Base-by-base conservation (phyloP, 2,888 invertebrate species). In the Eilema caniola region DNA sequence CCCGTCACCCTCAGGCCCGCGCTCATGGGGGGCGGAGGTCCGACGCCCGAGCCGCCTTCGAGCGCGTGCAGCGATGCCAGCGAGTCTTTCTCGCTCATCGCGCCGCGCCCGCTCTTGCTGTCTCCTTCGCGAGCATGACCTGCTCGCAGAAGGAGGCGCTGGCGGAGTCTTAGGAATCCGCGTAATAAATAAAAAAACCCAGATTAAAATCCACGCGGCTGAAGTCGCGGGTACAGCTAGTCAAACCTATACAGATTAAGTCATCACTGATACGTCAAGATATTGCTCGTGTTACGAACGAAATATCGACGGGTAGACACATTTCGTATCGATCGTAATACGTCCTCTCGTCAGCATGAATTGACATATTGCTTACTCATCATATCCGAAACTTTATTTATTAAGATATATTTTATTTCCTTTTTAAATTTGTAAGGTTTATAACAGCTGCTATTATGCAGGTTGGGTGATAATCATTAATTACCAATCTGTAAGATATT, bases 221-320 rank as follows among this genome's bases (percentile, higher is more conserved):
- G 12, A 37, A 37, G 33, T 37, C 33, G 33, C 33, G 33, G 3
- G 33, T 5, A 37, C 33, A 37, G 33, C 33, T 37, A 37, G 33
- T 72, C 66, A 66, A 63, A 65, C 65, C 47, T 57, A 62, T 62
- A 68, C 59, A 72, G 72, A 72, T 71, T 71, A 72, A 72, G 68
- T 69, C 68, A 72, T 67, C 71, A 68, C 37, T 33, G 66, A 66
- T 16, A 59, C 63, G 69, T 72, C 72, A 72, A 47, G 62, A 71
- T 68, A 47, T 57, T 56, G 68, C 65, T 69, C 69, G 31, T 66
- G 62, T 69, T 63, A 60, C 33, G 28, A 63, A 53, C 67, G 25
- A 23, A 64, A 60, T 59, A 70, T 71, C 71, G 63, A 64, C 67
- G 53, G 64, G 12, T 67, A 64, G 67, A 71, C 71, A 67, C 56